Conservation (phyloP, 92 coral and sea anemone species). For the Porites rus region DNA sequence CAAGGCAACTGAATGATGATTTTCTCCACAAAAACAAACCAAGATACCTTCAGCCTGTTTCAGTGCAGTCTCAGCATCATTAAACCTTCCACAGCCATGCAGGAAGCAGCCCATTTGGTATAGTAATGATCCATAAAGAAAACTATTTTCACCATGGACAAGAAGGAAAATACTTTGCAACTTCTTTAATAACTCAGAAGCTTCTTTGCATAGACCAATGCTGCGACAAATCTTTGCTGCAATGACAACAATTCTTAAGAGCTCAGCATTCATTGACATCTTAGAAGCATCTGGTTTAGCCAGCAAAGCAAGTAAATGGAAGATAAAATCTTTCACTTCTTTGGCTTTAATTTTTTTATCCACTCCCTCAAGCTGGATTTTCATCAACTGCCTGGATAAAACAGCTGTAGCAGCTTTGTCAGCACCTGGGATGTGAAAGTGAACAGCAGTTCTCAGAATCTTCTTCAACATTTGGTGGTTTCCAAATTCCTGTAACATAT, state of each 20-base stretch:
- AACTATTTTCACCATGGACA: neutral
- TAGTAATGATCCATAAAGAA: constrained; percentile 16
- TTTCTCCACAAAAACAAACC: neutral
- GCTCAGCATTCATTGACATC: constrained; percentile 3
- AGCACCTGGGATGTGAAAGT: neutral
- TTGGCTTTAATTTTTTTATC: neutral
- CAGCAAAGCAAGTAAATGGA: neutral
- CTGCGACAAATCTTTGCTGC: constrained; percentile 9
- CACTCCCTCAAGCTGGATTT: neutral
- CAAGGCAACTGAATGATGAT: constrained; percentile 13
- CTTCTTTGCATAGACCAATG: neutral
- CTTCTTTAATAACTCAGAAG: constrained; percentile 11
- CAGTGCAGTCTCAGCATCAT: constrained; percentile 3
- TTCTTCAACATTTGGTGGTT: neutral
- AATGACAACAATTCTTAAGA: neutral
- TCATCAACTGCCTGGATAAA: constrained; percentile 1
- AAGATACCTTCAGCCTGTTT: constrained; percentile 9
- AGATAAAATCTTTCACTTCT: neutral
- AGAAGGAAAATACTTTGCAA: neutral
- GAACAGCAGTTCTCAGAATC: neutral
- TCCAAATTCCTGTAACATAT: neutral
- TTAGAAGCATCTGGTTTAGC: neutral
- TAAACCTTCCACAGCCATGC: neutral
- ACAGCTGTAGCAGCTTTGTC: neutral
- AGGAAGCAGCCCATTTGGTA: constrained; percentile 15